These are phyloP conservation scores for Brachionus paranguensis DNA, from an alignment of 1,140 invertebrate genomes.

Conservation along the genomic window DNA sequence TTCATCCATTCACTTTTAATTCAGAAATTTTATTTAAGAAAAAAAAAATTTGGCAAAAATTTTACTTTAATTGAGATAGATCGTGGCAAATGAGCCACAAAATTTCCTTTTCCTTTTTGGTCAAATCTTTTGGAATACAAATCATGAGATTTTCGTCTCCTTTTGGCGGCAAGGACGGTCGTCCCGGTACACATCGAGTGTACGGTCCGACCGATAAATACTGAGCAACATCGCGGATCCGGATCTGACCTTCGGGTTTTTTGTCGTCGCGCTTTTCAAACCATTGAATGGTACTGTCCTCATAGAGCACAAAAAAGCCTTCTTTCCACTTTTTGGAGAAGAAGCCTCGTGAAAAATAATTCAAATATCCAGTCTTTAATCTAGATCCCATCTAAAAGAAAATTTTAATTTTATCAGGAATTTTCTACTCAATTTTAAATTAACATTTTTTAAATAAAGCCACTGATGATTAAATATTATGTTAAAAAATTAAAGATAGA, in stretches of 20 bases:
- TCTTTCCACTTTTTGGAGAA: constrained; percentile 40
- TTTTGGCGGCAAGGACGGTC: constrained; percentile 17
- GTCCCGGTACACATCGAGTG: constrained; percentile 25
- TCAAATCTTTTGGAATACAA: constrained; percentile 5
- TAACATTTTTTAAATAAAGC: neutral
- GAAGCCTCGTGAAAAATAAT: constrained; percentile 26
- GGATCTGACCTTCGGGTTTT: constrained; percentile 24
- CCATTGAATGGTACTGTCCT: constrained; percentile 33
- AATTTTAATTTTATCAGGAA: neutral
- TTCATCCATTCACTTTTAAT: constrained; percentile 39
- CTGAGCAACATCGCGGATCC: constrained; percentile 6
- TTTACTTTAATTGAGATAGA: constrained; percentile 35
- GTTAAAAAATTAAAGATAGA: neutral
- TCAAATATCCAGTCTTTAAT: constrained; percentile 37
- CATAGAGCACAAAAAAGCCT: constrained; percentile 33
- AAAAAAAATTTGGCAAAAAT: neutral
- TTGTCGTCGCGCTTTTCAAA: constrained; percentile 28
- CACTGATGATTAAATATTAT: neutral
- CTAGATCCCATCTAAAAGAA: constrained; percentile 33
- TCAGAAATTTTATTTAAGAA: neutral
- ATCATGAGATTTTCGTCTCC: constrained; percentile 34
- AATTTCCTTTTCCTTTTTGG: constrained; percentile 36
- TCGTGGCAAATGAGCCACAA: constrained; percentile 37
- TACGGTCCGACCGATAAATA: constrained; percentile 38
- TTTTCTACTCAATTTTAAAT: neutral